Conservation (phyloP, 2,888 invertebrate species). For the Dicyrtoma fusca region DNA sequence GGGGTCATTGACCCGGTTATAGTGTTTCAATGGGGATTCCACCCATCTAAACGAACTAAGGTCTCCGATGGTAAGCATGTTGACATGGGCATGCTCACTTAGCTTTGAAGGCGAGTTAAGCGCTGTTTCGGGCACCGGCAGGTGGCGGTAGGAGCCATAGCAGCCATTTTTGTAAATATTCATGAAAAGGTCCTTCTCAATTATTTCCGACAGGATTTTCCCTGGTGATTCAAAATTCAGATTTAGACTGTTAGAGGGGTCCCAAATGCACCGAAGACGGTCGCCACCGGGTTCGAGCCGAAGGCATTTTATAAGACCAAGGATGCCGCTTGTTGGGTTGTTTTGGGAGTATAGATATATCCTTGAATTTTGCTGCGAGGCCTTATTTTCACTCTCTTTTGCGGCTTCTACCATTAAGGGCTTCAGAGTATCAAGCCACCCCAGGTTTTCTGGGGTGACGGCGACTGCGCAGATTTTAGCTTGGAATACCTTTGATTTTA, state of each 20-base stretch:
- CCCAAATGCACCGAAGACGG: conserved; percentile 67
- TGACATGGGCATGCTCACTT: conserved; percentile 75
- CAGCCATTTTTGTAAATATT: conserved; percentile 65
- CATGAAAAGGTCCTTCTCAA: conserved; percentile 32
- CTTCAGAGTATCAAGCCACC: conserved; percentile 81
- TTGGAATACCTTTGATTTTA: not conserved
- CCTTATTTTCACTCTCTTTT: conserved; percentile 62
- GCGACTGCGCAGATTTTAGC: conserved; percentile 60
- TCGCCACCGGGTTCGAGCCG: conserved; percentile 83
- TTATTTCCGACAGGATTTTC: conserved; percentile 5
- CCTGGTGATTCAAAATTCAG: conserved; percentile 16
- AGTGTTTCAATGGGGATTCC: conserved; percentile 60
- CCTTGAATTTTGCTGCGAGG: conserved; percentile 60
- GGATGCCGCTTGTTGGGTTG: conserved; percentile 72
- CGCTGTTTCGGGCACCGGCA: conserved; percentile 62
- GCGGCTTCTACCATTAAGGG: conserved; percentile 66
- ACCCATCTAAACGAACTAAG: conserved; percentile 81
- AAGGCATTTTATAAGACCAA: conserved; percentile 89
- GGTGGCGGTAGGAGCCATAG: conserved; percentile 87
- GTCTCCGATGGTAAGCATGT: conserved; percentile 79
- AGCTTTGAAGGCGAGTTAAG: conserved; percentile 60
- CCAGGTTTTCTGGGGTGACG: conserved; percentile 70
- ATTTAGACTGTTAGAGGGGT: not conserved
- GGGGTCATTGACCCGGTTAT: not conserved
- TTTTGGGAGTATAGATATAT: conserved; percentile 72